A percentile compares a stretch with the other conserved stretches of the same genome.
These are phyloP conservation scores for Phyllopteryx taeniolatus DNA, from an alignment of 2,113 vertebrate genomes.

Conservation along the genomic window DNA sequence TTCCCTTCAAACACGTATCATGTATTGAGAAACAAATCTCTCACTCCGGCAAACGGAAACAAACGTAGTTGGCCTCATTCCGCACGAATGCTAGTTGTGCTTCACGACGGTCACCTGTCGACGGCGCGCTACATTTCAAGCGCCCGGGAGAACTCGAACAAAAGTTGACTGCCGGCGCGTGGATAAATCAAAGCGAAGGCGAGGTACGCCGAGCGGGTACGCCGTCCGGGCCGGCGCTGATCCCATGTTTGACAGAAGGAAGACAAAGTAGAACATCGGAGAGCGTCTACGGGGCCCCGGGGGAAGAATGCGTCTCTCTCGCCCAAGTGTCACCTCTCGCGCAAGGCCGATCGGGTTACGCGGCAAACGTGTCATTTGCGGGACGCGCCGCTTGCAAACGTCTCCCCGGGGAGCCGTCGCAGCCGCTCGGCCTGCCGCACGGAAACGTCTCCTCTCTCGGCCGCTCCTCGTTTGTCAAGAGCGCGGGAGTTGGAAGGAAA, in stretches of 20 bases:
- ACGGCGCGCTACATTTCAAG: neutral
- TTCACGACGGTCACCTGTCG: no score
- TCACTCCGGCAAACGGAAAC: no score
- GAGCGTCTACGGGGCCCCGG: slow-evolving; percentile 29
- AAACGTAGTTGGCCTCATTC: no score
- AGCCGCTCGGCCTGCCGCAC: slow-evolving; percentile 59
- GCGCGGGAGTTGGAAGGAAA: slow-evolving; percentile 44
- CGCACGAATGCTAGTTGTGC: no score
- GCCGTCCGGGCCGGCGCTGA: slow-evolving; percentile 8
- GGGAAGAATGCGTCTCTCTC: slow-evolving; percentile 54
- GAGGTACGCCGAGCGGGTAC: slow-evolving; percentile 38
- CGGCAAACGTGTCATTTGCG: slow-evolving; percentile 64
- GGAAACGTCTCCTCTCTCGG: slow-evolving; percentile 51
- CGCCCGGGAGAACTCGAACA: neutral
- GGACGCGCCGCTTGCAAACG: slow-evolving; percentile 57
- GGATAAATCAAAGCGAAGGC: slow-evolving; percentile 25
- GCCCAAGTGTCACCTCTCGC: slow-evolving; percentile 54
- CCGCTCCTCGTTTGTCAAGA: slow-evolving; percentile 57
- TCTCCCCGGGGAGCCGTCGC: slow-evolving; percentile 70
- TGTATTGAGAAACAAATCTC: no score
- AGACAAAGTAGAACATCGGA: slow-evolving; percentile 23
- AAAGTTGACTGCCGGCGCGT: neutral
- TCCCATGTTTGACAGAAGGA: slow-evolving; percentile 22
- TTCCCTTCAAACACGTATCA: no score
- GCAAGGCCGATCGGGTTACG: slow-evolving; percentile 66